Base-by-base conservation (phyloP, 2,888 invertebrate genomes). In the Cylindroiulus punctatus region DNA sequence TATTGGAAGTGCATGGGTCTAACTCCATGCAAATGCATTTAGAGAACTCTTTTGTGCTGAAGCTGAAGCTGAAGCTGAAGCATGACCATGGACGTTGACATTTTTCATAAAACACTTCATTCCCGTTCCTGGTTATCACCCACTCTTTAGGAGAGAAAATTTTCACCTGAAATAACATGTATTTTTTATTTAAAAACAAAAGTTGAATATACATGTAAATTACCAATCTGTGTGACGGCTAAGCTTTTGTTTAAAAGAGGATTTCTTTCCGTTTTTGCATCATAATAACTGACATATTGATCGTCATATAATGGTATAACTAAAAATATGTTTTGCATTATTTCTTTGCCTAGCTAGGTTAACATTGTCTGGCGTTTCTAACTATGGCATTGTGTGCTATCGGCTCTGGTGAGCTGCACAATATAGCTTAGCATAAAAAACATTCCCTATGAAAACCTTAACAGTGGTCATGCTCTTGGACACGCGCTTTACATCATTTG, bases 381-480 rank as follows among this genome's bases (percentile, higher is more conserved):
- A 5, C 30, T 30, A 26, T 30, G 76, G 14, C 30, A 76, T 17
- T 76, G 30, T 26, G 12, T 26, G 12, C 76, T 30, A 76, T 30
- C 32, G 76, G 76, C 0, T 1, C 1, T 12, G 14, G 76, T 76
- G 30, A 30, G 10, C 30, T n/a, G n/a, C 14, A 14, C 44, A 14
- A 14, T 14, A 12, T 76, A 76, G 76, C 5, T 76, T 76, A 32
- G 76, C 76, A 76, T 76, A 76, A 30, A 26, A 76, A 17, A 4
- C 76, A 30, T 76, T 76, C 30, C 30, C 76, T 32, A 30, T 76
- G 76, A 30, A 17, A 14, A 30, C 30, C 30, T 76, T 76, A 12
- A 17, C 30, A 76, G 30, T 76, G 76, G 76, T 32, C 76, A 76
- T 30, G 30, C 76, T 76, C 30, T 76, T 32, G 76, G 76, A 76